Evolutionary conservation across 2,797 vertebrate species (phyloP).

Genomic region (Sebastes elongatus): DNA sequence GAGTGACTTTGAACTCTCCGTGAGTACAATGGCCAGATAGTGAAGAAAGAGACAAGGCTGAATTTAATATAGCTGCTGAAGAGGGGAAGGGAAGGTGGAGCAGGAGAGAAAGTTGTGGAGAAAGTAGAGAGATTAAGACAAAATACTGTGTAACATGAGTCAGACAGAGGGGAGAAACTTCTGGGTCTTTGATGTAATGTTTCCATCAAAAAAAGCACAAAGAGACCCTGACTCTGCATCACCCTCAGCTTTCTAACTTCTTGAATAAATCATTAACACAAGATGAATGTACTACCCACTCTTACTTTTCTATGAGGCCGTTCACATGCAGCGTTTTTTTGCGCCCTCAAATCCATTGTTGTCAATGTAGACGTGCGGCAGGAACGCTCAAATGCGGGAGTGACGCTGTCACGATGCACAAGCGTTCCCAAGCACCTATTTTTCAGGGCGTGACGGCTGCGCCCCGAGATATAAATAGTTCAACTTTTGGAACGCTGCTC

Average conservation of each 20-base stretch:
- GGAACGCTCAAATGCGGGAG: too few relatives aligned
- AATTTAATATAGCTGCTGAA: slow-evolving; percentile 29
- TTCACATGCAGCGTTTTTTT: too few relatives aligned
- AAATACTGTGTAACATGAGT: slow-evolving; percentile 43
- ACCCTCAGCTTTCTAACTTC: slow-evolving; percentile 29
- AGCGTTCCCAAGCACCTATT: too few relatives aligned
- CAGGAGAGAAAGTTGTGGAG: slow-evolving; percentile 33
- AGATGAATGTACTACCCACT: slow-evolving; percentile 4
- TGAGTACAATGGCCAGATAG: slow-evolving; percentile 53
- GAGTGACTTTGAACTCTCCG: slow-evolving; percentile 72
- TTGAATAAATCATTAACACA: slow-evolving; percentile 44
- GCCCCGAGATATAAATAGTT: too few relatives aligned
- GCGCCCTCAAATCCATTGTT: too few relatives aligned
- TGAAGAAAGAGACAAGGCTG: slow-evolving; percentile 25
- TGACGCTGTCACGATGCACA: rapidly evolving
- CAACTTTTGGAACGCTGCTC: too few relatives aligned
- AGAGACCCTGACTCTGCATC: background rate
- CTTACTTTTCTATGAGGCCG: background rate
- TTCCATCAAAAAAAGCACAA: slow-evolving; percentile 40
- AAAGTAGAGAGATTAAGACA: slow-evolving; percentile 48
- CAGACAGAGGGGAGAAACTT: slow-evolving; percentile 35
- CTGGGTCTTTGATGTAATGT: slow-evolving; percentile 37
- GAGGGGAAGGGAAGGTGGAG: background rate
- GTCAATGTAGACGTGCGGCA: too few relatives aligned
- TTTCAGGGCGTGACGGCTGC: too few relatives aligned